A percentile compares a stretch with the other conserved stretches of the same genome.
Evolutionary conservation across 2,113 vertebrate species (phyloP).

Genomic region (Sander lucioperca): DNA sequence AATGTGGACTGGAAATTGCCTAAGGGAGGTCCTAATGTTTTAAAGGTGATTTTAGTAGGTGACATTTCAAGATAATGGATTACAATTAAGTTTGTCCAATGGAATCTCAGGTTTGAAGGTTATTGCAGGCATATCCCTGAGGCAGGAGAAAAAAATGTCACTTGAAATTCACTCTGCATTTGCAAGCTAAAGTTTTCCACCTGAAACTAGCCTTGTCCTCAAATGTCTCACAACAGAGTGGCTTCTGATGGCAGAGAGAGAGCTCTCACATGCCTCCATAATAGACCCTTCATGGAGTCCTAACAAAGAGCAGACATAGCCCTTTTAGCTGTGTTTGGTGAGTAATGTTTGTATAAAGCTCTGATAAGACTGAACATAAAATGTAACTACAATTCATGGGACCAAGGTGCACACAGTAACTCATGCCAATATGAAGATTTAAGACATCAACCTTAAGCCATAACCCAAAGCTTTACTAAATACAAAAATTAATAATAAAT

Average conservation of each 20-base stretch:
- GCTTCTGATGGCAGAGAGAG: constrained; percentile 15
- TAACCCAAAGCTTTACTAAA: background rate
- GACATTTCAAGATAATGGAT: background rate
- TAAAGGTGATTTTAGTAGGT: background rate
- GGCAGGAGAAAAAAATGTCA: background rate
- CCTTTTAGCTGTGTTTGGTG: constrained; percentile 34
- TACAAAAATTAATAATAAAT: constrained; percentile 35
- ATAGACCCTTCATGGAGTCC: constrained; percentile 30
- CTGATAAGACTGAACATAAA: constrained; percentile 4
- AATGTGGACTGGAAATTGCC: background rate
- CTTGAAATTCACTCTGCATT: background rate
- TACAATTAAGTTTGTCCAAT: background rate
- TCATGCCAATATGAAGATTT: background rate
- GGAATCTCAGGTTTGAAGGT: background rate
- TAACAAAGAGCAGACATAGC: constrained; percentile 40
- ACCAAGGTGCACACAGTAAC: background rate
- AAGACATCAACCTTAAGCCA: background rate
- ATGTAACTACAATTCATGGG: background rate
- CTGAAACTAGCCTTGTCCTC: background rate
- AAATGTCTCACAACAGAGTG: constrained; percentile 19
- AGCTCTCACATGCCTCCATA: constrained; percentile 26
- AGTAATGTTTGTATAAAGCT: constrained; percentile 24
- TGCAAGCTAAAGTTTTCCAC: background rate
- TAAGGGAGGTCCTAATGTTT: background rate
- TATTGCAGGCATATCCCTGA: background rate